Conservation (phyloP, 2,888 invertebrate genomes). For the Melanotus villosus region DNA sequence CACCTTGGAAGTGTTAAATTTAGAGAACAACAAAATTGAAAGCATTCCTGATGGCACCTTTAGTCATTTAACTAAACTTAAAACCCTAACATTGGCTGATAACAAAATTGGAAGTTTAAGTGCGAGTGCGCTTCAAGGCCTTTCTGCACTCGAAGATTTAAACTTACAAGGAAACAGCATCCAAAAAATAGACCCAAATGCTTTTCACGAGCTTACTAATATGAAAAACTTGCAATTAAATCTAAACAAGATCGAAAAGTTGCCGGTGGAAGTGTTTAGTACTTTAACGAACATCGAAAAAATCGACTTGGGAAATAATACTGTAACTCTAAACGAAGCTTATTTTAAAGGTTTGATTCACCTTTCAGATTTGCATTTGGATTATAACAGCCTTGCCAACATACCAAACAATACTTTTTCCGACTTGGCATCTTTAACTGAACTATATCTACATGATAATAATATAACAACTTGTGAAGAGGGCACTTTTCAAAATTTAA, state of each 20-base stretch:
- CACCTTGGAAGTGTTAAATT: constrained; percentile 59
- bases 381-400: no score
- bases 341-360: no score
- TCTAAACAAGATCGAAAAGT: constrained; percentile 8
- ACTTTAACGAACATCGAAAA: no score
- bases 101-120: constrained; percentile 59
- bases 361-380: no score
- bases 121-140: constrained; percentile 60
- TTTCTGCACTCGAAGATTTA: constrained; percentile 57
- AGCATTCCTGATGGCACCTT: constrained; percentile 61
- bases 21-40: constrained; percentile 61
- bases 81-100: constrained; percentile 57
- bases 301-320: no score
- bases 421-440: no score
- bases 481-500: no score
- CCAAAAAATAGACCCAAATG: constrained; percentile 53
- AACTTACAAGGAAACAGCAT: constrained; percentile 59
- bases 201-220: constrained; percentile 59
- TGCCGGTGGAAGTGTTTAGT: no score
- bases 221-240: constrained; percentile 57
- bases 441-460: no score
- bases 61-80: constrained; percentile 61
- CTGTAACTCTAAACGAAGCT: no score
- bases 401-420: constrained; percentile 52
- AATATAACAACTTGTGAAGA: no score